Evolutionary conservation across 2,888 invertebrate genomes (phyloP).

Genomic region (Horisme vitalbata): DNA sequence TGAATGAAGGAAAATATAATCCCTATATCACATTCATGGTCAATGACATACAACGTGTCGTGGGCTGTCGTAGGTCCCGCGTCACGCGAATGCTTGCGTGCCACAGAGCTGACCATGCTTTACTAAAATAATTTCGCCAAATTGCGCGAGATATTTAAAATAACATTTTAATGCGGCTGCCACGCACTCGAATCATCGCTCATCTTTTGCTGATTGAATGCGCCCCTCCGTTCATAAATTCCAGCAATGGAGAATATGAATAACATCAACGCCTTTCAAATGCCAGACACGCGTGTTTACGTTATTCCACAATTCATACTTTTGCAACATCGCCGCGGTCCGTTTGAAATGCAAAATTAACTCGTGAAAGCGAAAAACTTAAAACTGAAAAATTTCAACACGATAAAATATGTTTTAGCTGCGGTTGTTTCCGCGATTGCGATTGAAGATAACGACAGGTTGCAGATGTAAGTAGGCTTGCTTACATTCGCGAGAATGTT

Average conservation of each 20-base stretch:
- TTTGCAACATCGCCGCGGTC: slow-evolving; percentile 20
- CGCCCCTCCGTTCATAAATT: slow-evolving; percentile 35
- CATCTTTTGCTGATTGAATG: slow-evolving; percentile 51
- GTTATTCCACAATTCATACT: slow-evolving; percentile 26
- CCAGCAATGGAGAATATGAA: slow-evolving; percentile 13
- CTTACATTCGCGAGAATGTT: slow-evolving; percentile 52
- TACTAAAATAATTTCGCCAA: slow-evolving; percentile 13
- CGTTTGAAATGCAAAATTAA: slow-evolving; percentile 31
- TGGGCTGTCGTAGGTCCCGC: slow-evolving; percentile 37
- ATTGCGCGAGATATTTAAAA: background rate
- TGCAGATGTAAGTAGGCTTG: slow-evolving; percentile 33
- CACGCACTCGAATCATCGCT: too few species aligned
- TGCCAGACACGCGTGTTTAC: slow-evolving; percentile 31
- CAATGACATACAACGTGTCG: slow-evolving; percentile 41
- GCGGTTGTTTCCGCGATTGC: slow-evolving; percentile 19
- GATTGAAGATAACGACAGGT: slow-evolving; percentile 36
- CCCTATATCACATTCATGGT: slow-evolving; percentile 44
- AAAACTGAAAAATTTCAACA: slow-evolving; percentile 28
- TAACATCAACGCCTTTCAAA: slow-evolving; percentile 34
- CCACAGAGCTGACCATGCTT: slow-evolving; percentile 21
- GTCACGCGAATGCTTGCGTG: slow-evolving; percentile 33
- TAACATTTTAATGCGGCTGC: too few species aligned
- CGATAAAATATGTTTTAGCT: slow-evolving; percentile 22
- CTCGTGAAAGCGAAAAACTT: slow-evolving; percentile 29
- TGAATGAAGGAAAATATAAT: slow-evolving; percentile 26